Conservation (phyloP, 1,140 invertebrate genomes). For the Marisa cornuarietis region DNA sequence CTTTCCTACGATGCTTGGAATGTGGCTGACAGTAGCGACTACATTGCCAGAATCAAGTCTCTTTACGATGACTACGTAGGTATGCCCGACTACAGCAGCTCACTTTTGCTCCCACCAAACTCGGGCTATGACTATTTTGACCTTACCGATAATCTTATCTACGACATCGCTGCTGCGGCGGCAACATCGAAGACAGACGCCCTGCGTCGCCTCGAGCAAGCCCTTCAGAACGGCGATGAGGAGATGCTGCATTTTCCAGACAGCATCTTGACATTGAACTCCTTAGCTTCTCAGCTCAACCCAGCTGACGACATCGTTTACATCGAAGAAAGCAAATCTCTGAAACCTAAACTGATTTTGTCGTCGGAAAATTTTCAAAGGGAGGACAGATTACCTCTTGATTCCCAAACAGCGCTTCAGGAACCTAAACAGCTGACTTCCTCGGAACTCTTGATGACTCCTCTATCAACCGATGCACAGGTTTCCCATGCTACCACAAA, state of each 20-base stretch:
- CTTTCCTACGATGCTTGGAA: neutral
- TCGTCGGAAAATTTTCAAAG: neutral
- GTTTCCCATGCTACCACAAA: no score
- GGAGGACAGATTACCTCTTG: neutral
- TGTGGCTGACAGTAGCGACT: neutral
- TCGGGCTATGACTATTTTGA: neutral
- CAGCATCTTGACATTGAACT: neutral
- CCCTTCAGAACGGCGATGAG: neutral
- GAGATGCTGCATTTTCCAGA: neutral
- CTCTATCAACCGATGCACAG: no score
- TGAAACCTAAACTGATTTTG: neutral
- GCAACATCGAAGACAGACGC: neutral
- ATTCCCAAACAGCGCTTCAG: no score
- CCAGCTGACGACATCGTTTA: neutral
- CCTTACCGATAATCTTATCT: constrained; percentile 7
- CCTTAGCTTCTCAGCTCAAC: neutral
- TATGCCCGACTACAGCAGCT: neutral
- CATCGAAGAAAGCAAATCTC: constrained; percentile 9
- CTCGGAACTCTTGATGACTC: no score
- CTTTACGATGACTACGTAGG: neutral
- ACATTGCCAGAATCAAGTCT: neutral
- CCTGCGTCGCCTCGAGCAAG: neutral
- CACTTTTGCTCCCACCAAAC: neutral
- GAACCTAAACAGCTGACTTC: no score
- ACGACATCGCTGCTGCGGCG: neutral